Evolutionary conservation across 2,888 invertebrate species (phyloP), one percentile per base, ranked within the genome.

Genomic region (Dioctria rufipes): DNA sequence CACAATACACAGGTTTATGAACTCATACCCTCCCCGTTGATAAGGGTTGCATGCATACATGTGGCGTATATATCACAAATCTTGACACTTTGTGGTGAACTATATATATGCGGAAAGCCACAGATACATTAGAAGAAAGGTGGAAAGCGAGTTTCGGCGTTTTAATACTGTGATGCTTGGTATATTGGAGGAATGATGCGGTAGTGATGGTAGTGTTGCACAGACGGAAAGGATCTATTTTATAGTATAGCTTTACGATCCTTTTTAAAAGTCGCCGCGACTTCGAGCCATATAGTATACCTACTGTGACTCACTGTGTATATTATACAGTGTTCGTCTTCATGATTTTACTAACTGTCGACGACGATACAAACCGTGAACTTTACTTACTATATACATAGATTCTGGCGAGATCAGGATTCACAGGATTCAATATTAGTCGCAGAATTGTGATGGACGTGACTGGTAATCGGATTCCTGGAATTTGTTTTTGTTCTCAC

Each of bases 41-140:
- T 40, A 67, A 37, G 37, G 46, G 25, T 25, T 67, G 67, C 46
- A 25, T 25, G 25, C 25, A 42, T 46, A 25, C 67, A 25, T 67
- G 67, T 46, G 67, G 78, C 66, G 54, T 51, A 65, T 79, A 79
- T 54, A 66, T 79, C 78, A 25, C 25, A 79, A 86, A 87, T 87
- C 88, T 88, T 89, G 88, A 88, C 88, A 88, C 87, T 88, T 88
- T 88, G 89, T 88, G 89, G 89, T 88, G 88, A 88, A 87, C 88
- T 87, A 87, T 87, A 25, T 25, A 25, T 25, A 25, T 25, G 25
- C 25, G 84, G 86, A 87, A 88, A 88, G 89, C 88, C 88, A 88
- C 88, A 88, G 85, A 85, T 78, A 81, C 80, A 81, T 80, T 37
- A 61, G 65, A 46, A 73, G 73, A 25, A 25, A 25, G 25, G 25